phyloP scores from a whole-genome alignment of 2,888 invertebrate genomes.

The Dione vanillae region DNA sequence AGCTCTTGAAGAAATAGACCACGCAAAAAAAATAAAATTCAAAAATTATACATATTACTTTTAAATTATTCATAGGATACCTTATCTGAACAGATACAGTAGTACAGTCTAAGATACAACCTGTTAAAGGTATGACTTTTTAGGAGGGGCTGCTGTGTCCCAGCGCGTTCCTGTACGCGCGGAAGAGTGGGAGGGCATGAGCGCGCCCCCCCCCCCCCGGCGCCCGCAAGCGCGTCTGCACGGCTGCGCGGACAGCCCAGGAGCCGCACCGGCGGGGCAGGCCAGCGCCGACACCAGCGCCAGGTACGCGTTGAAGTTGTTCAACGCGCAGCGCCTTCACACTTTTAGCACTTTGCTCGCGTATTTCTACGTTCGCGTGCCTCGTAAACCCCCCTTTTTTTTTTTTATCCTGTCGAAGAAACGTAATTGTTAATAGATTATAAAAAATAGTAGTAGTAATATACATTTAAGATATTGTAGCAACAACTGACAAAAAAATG shows the following conservation, averaged over 20 bases:
- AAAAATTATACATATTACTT: neutral
- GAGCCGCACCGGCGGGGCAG: constrained; percentile 95
- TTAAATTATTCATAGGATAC: neutral
- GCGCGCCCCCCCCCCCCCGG: constrained; percentile 96
- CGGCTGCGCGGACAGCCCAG: constrained; percentile 97
- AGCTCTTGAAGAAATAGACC: constrained; percentile 99
- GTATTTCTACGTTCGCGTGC: constrained; percentile 98
- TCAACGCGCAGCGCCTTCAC: constrained; percentile 97
- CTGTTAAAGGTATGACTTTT: constrained; percentile 99
- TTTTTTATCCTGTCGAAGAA: constrained; percentile 50
- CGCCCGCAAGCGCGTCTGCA: constrained; percentile 95
- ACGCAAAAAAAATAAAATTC: constrained; percentile 78
- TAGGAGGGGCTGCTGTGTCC: constrained; percentile 99
- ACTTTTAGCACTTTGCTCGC: constrained; percentile 98
- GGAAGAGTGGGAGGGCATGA: constrained; percentile 99
- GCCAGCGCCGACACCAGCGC: constrained; percentile 98
- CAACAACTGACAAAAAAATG: no score
- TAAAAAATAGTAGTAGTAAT: no score
- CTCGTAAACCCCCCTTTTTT: no score
- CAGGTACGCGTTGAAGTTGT: constrained; percentile 99
- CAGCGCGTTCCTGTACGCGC: constrained; percentile 97
- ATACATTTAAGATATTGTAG: no score
- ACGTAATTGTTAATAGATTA: no score
- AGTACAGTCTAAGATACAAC: constrained; percentile 84
- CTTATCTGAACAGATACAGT: no score